These are phyloP conservation scores for Sepiola atlantica DNA, from an alignment of 2,888 invertebrate species.

Conservation along the genomic window DNA sequence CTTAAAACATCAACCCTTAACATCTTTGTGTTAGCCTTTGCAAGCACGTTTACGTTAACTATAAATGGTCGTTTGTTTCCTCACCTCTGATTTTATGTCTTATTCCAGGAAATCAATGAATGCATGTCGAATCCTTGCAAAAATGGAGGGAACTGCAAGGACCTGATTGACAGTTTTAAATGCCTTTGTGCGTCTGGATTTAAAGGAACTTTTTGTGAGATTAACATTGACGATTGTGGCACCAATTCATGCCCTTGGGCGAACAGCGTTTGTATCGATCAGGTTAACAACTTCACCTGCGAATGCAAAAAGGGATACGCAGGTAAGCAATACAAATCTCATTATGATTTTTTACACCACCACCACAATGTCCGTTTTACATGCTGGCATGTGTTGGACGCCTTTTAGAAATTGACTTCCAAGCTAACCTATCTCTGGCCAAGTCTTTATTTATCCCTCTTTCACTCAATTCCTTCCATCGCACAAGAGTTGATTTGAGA, in stretches of 20 bases:
- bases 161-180: conserved; percentile 49
- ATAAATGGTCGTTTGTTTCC: too few species aligned
- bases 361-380: too few species aligned
- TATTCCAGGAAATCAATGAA: conserved; percentile 61
- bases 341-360: not conserved
- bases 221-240: conserved; percentile 59
- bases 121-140: conserved; percentile 60
- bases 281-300: conserved; percentile 55
- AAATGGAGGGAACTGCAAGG: conserved; percentile 57
- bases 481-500: too few species aligned
- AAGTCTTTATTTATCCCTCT: too few species aligned
- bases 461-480: too few species aligned
- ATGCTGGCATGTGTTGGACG: too few species aligned
- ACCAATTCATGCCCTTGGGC: conserved; percentile 53
- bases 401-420: too few species aligned
- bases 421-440: too few species aligned
- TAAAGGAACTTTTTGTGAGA: conserved; percentile 55
- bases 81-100: not conserved
- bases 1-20: too few species aligned
- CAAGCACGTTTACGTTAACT: too few species aligned
- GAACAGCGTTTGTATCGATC: conserved; percentile 55
- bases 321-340: conserved; percentile 51
- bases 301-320: conserved; percentile 59
- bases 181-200: conserved; percentile 56
- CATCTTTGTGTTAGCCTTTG: too few species aligned